Evolutionary conservation across 2,113 vertebrate genomes (phyloP).

Genomic region (Chunga burmeisteri): DNA sequence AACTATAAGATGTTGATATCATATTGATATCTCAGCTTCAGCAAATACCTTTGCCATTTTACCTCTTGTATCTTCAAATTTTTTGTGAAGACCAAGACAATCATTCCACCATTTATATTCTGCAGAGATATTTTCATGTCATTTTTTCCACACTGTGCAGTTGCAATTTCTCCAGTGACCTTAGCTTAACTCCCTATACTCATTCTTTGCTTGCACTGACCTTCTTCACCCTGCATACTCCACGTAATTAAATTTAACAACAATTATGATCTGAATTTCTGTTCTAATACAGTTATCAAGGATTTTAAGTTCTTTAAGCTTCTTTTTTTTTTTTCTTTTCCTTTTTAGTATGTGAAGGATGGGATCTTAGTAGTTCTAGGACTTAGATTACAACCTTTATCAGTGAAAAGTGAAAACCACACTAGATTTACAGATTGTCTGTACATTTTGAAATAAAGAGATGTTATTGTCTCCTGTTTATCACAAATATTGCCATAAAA

Average conservation of each 20-base stretch:
- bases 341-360: background rate
- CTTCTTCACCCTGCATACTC: background rate
- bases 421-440: background rate
- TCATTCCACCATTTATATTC: background rate
- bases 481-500: background rate
- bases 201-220: background rate
- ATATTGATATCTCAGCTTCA: background rate
- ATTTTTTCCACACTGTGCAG: background rate
- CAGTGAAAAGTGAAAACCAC: background rate
- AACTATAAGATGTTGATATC: background rate
- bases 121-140: background rate
- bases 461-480: background rate
- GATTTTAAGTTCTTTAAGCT: background rate
- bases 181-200: background rate
- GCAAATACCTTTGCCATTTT: background rate
- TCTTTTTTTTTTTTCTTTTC: background rate
- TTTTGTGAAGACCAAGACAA: background rate
- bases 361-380: background rate
- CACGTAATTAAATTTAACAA: conserved; percentile 38
- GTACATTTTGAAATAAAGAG: background rate
- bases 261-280: background rate
- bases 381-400: background rate
- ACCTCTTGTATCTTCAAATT: accelerated
- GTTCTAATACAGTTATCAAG: background rate
- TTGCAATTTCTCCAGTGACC: background rate